A percentile compares a stretch with the other conserved stretches of the same genome.
These are phyloP conservation scores for Addax nasomaculatus DNA, from an alignment of 2,113 vertebrate genomes.

Conservation along the genomic window DNA sequence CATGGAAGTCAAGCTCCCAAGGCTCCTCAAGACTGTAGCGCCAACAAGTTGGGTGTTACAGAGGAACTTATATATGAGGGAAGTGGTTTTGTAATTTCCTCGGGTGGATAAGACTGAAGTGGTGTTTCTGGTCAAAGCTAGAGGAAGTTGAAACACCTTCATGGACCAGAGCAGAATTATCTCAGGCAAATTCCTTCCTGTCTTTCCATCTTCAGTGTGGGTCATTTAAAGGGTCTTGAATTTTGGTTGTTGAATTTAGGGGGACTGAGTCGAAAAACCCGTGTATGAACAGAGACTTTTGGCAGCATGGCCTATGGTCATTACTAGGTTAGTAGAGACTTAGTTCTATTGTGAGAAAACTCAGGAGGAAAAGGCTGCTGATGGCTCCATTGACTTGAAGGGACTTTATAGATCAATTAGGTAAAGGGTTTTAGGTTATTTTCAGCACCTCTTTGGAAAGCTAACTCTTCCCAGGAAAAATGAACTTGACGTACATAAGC, in stretches of 20 bases:
- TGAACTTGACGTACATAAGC: not conserved
- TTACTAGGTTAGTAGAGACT: not conserved
- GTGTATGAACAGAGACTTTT: not conserved
- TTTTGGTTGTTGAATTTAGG: not conserved
- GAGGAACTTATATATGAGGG: not conserved
- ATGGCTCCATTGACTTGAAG: not conserved
- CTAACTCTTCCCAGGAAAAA: not conserved
- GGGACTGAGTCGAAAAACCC: not conserved
- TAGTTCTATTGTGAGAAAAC: not conserved
- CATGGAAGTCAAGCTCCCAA: not conserved
- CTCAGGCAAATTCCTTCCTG: not conserved
- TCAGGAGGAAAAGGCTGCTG: not conserved
- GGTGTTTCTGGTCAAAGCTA: not conserved
- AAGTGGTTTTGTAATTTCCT: not conserved
- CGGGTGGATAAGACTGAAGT: not conserved
- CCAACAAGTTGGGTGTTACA: not conserved
- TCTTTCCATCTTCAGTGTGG: not conserved
- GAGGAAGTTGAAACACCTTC: not conserved
- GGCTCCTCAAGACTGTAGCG: not conserved
- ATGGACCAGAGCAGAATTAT: not conserved
- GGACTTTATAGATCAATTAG: not conserved
- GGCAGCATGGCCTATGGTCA: not conserved
- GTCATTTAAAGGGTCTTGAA: not conserved
- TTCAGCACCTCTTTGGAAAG: not conserved
- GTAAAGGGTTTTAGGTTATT: not conserved